phyloP scores from a whole-genome alignment of 2,113 vertebrate genomes.

The Marmota monax region DNA sequence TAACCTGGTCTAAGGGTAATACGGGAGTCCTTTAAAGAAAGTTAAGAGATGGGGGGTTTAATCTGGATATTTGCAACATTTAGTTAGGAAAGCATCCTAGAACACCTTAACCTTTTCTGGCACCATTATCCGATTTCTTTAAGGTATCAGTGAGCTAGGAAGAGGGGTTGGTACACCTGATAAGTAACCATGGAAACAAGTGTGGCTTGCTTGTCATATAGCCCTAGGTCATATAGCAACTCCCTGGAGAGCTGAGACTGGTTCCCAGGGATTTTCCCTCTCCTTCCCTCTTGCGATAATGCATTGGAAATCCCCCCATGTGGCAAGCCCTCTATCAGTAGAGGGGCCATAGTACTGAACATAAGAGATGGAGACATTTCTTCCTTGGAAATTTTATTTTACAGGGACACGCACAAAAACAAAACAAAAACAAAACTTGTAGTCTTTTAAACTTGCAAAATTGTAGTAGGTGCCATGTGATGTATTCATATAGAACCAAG shows the following conservation, averaged over 20 bases:
- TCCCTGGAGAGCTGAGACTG: background rate
- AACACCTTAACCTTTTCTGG: no score
- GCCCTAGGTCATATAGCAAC: background rate
- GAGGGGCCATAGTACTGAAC: background rate
- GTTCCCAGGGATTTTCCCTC: background rate
- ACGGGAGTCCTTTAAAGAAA: no score
- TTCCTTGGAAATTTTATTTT: background rate
- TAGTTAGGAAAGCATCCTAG: no score
- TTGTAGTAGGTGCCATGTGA: background rate
- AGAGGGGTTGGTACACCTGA: no score
- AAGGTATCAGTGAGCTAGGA: no score
- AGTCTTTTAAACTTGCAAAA: no score
- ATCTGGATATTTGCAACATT: no score
- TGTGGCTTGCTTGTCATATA: background rate
- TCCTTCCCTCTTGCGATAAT: background rate
- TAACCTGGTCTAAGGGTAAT: no score
- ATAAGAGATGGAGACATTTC: background rate
- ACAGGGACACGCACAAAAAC: background rate
- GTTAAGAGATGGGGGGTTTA: no score
- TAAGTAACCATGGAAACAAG: background rate
- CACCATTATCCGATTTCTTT: no score
- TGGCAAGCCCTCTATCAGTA: background rate
- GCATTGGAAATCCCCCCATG: background rate
- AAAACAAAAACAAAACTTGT: background rate
- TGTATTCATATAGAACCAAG: background rate